Base-by-base conservation (phyloP, 1,140 invertebrate species). In the Aphelenchoides fujianensis region DNA sequence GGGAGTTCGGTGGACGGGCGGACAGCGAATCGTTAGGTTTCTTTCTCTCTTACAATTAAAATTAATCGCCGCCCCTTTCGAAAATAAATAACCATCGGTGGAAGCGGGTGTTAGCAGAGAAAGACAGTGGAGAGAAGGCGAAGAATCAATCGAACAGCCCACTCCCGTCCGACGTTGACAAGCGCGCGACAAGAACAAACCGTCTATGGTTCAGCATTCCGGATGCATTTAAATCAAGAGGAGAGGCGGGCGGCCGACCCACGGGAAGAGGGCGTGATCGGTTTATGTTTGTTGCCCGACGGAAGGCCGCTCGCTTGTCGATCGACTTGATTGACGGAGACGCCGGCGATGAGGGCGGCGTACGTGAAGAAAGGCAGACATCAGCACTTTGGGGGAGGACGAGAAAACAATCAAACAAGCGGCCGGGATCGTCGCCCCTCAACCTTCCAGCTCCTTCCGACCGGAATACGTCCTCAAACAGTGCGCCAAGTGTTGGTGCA, bases 181-280 rank as follows among this genome's bases (percentile, higher is more conserved):
- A 48, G 41, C 41, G 41, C 12, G 41, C 41, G 41, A 48, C 41
- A 48, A 48, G 41, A 48, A 48, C 41, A 48, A 48, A 48, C 41
- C 41, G 41, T 48, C 41, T 16, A 48, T 48, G 41, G 41, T 48
- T 48, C 23, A 23, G 23, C 41, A 16, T 48, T 48, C 41, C 41
- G 41, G 41, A 48, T 12, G 41, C 41, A 16, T 48, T 48, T 48
- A 48, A 48, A 48, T 48, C 41, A 48, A 12, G 41, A 48, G 12
- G n/a, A n/a, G n/a, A n/a, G n/a, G n/a, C n/a, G n/a, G n/a, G 12
- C 41, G 12, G 41, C 23, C 41, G 41, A 48, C 12, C 41, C 41
- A 48, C 23, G 23, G 23, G 41, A 48, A 48, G 23, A 48, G 12
- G 41, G 12, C 23, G 41, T 48, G 41, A 48, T 48, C 12, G 41